These are phyloP conservation scores for Sorex maritimensis DNA, from an alignment of 2,797 vertebrate species.

Conservation along the genomic window DNA sequence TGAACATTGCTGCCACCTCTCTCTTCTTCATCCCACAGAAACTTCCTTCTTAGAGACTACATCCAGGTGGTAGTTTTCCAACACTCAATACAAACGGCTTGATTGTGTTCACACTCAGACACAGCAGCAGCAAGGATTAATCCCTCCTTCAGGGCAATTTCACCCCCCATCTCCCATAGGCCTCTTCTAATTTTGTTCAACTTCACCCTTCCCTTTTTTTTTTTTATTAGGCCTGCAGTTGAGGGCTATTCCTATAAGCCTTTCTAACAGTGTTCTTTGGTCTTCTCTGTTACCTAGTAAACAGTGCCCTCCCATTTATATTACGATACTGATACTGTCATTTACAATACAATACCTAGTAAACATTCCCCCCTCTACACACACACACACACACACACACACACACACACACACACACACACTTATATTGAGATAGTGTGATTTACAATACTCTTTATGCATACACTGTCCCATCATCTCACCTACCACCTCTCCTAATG, in stretches of 20 bases:
- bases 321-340: too few relatives aligned
- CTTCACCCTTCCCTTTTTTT: not conserved
- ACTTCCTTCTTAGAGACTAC: not conserved
- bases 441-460: too few relatives aligned
- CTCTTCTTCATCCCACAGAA: not conserved
- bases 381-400: too few relatives aligned
- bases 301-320: too few relatives aligned
- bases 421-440: too few relatives aligned
- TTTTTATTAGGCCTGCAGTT: not conserved
- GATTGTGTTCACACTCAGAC: accelerated
- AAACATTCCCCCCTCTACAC: too few relatives aligned
- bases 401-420: too few relatives aligned
- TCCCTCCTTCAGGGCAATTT: not conserved
- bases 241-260: not conserved
- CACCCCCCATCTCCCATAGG: too few relatives aligned
- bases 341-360: too few relatives aligned
- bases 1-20: not conserved
- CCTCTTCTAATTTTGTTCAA: not conserved
- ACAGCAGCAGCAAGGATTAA: not conserved
- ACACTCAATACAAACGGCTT: not conserved
- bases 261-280: not conserved
- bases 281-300: not conserved
- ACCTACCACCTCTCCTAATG: too few relatives aligned
- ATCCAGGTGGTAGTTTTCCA: not conserved
- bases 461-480: too few relatives aligned